Percentiles rank a stretch among this genome's conserved stretches.
These are phyloP conservation scores for Trilocha varians DNA, from an alignment of 2,888 invertebrate genomes.

Conservation along the genomic window DNA sequence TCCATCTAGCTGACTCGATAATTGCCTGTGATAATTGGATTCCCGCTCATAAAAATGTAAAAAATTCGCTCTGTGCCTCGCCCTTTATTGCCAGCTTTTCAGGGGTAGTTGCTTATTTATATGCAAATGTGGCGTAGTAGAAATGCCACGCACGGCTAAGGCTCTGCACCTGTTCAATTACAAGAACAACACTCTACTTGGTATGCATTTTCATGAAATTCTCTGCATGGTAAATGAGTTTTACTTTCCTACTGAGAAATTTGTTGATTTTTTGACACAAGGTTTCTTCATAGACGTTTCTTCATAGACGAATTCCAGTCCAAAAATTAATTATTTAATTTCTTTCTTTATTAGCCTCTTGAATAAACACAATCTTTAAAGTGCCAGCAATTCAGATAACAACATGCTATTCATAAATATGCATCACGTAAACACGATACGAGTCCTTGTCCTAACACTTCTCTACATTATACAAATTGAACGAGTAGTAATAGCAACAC, in stretches of 20 bases:
- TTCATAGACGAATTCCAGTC: too few species aligned
- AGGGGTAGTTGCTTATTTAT: constrained; percentile 61
- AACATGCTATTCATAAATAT: too few species aligned
- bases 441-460: constrained; percentile 17
- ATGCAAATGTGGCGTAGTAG: constrained; percentile 58
- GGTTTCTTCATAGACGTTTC: too few species aligned
- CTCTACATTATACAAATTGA: neutral
- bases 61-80: constrained; percentile 32
- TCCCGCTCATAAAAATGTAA: constrained; percentile 61
- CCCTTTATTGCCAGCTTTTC: constrained; percentile 42
- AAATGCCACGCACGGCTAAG: constrained; percentile 63
- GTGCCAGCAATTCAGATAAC: too few species aligned
- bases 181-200: constrained; percentile 60
- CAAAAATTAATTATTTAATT: too few species aligned
- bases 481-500: neutral
- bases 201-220: constrained; percentile 62
- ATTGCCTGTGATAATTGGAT: constrained; percentile 67
- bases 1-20: constrained; percentile 57
- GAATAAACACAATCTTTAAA: too few species aligned
- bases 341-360: too few species aligned
- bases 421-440: neutral
- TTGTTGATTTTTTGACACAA: too few species aligned
- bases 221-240: constrained; percentile 53
- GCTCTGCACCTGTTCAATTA: constrained; percentile 65
- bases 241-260: constrained; percentile 46